Percentiles rank a stretch among this genome's conserved stretches.
Conservation (phyloP, 2,888 invertebrate species). For the Chorisops tibialis region DNA sequence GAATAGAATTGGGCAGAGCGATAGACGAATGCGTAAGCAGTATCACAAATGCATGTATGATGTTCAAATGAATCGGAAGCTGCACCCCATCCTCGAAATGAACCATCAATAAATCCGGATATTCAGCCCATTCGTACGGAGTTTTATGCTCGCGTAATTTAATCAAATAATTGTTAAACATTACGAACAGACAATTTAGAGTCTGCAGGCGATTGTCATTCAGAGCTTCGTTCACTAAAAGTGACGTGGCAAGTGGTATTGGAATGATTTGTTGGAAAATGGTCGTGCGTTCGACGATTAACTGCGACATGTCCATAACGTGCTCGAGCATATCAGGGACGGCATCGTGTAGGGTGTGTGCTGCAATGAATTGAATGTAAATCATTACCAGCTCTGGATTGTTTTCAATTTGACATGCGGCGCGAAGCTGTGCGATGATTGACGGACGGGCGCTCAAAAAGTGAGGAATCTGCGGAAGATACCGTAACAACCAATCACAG, state of each 20-base stretch:
- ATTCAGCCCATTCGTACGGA: constrained; percentile 50
- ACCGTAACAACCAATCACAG: constrained; percentile 58
- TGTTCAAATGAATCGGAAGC: constrained; percentile 51
- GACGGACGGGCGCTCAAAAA: constrained; percentile 70
- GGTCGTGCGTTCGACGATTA: constrained; percentile 86
- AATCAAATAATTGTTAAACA: constrained; percentile 73
- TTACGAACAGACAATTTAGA: constrained; percentile 66
- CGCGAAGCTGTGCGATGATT: constrained; percentile 68
- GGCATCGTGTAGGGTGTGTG: constrained; percentile 65
- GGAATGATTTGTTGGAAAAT: constrained; percentile 79
- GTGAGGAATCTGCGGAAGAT: constrained; percentile 72
- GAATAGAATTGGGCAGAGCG: constrained; percentile 47
- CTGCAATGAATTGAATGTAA: constrained; percentile 81
- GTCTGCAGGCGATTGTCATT: constrained; percentile 56
- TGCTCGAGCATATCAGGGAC: constrained; percentile 67
- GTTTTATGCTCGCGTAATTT: constrained; percentile 56
- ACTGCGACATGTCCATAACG: constrained; percentile 78
- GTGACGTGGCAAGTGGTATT: constrained; percentile 50
- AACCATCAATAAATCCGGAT: constrained; percentile 51
- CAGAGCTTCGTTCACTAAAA: constrained; percentile 36
- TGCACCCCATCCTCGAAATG: constrained; percentile 51
- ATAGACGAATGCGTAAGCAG: constrained; percentile 68
- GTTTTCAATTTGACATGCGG: constrained; percentile 89
- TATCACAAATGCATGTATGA: constrained; percentile 80
- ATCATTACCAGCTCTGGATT: constrained; percentile 69